phyloP scores from a whole-genome alignment of 2,888 invertebrate genomes.

The Lasioglossum zephyrum region DNA sequence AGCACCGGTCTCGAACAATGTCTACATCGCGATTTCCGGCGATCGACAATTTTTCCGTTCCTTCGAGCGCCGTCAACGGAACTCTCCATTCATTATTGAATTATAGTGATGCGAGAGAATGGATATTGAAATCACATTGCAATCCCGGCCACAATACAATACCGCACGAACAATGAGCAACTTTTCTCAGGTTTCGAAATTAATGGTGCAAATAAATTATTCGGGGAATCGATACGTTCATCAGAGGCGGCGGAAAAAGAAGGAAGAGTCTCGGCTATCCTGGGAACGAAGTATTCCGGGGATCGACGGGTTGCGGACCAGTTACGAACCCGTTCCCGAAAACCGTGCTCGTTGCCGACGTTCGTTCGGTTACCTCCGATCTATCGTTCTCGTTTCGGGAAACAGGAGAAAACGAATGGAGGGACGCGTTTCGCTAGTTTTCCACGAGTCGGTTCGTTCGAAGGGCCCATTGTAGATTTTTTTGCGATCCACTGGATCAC shows the following conservation, averaged over 20 bases:
- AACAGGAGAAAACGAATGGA: background rate
- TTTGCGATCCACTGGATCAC: background rate
- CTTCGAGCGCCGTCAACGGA: background rate
- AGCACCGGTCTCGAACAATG: background rate
- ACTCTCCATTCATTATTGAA: background rate
- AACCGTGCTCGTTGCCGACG: background rate
- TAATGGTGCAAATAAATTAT: constrained; percentile 18
- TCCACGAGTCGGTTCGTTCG: background rate
- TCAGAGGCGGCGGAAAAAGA: background rate
- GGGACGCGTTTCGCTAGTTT: background rate
- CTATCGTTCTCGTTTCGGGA: constrained; percentile 14
- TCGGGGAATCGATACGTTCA: constrained; percentile 12
- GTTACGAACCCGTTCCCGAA: background rate
- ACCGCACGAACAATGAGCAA: background rate
- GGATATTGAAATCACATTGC: constrained; percentile 13
- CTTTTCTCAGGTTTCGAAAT: background rate
- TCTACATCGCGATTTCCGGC: background rate
- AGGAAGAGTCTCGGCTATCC: background rate
- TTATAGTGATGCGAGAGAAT: constrained; percentile 2
- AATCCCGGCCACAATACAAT: background rate
- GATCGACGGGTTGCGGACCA: background rate
- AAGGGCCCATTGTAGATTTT: background rate
- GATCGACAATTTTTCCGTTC: background rate
- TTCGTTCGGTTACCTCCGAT: background rate
- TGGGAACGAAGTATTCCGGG: background rate